A percentile compares a stretch with the other conserved stretches of the same genome.
phyloP scores from a whole-genome alignment of 1,140 invertebrate genomes.

The Theocolax elegans region DNA sequence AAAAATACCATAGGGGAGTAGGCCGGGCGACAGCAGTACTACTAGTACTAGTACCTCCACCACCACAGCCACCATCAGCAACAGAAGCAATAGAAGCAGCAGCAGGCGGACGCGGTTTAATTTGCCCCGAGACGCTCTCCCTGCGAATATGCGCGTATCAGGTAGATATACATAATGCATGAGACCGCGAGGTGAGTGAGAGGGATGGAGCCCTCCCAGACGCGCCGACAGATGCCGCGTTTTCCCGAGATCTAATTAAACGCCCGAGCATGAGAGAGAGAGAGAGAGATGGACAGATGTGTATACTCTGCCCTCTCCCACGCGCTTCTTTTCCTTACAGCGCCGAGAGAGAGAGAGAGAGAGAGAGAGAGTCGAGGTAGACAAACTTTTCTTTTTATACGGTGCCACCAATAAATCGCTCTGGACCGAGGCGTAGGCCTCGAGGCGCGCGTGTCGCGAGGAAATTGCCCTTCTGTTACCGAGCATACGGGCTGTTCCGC shows the following conservation, averaged over 20 bases:
- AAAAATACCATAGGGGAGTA: neutral
- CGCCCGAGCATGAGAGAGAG: too few relatives aligned
- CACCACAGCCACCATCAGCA: too few relatives aligned
- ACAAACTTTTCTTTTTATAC: too few relatives aligned
- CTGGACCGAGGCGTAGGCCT: conserved; percentile 22
- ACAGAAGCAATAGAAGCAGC: too few relatives aligned
- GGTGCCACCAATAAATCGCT: conserved; percentile 24
- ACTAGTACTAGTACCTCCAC: too few relatives aligned
- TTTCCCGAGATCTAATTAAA: conserved; percentile 38
- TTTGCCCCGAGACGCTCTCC: neutral
- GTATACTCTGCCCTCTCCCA: conserved; percentile 22
- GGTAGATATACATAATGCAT: conserved; percentile 32
- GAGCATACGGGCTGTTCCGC: too few relatives aligned
- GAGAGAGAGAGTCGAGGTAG: too few relatives aligned
- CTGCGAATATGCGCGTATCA: neutral
- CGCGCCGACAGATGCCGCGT: conserved; percentile 22
- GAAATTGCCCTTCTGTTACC: conserved; percentile 35
- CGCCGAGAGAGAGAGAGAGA: too few relatives aligned
- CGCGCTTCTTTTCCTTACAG: neutral
- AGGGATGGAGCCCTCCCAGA: neutral
- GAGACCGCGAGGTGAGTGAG: conserved; percentile 11
- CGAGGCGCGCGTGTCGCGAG: conserved; percentile 9
- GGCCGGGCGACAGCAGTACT: neutral
- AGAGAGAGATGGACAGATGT: too few relatives aligned
- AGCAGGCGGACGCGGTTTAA: conserved; percentile 13